phyloP scores from a whole-genome alignment of 2,888 invertebrate species.

The Cephus sareptanus region DNA sequence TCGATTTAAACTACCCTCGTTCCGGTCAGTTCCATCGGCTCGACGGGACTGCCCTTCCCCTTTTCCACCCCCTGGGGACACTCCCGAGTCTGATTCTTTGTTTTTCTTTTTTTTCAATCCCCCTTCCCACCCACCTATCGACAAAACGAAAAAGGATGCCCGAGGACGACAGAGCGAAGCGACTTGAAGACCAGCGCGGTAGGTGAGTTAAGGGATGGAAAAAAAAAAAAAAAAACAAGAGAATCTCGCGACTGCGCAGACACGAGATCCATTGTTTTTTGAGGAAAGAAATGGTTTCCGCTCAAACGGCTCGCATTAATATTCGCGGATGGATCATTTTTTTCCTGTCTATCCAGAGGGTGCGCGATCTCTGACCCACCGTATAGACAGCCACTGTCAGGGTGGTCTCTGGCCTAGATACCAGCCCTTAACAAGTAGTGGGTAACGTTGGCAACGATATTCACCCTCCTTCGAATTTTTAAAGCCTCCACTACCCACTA shows the following conservation, averaged over 20 bases:
- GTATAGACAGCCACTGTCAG: background rate
- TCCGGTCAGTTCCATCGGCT: background rate
- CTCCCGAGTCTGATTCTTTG: background rate
- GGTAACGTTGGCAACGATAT: background rate
- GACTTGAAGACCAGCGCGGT: background rate
- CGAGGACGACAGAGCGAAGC: background rate
- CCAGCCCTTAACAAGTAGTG: background rate
- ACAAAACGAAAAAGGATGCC: background rate
- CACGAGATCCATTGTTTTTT: constrained; percentile 23
- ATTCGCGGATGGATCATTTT: constrained; percentile 8
- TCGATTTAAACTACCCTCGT: constrained; percentile 48
- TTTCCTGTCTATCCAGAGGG: background rate
- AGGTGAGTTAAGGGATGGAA: background rate
- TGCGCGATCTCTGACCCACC: background rate
- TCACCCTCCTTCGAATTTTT: background rate
- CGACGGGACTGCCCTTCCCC: constrained; percentile 22
- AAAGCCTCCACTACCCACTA: background rate
- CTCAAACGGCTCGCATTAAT: constrained; percentile 30
- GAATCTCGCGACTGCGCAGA: background rate
- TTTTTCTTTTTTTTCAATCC: background rate
- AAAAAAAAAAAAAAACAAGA: too few relatives aligned
- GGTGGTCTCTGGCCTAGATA: background rate
- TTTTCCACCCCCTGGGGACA: constrained; percentile 15
- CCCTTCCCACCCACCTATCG: background rate
- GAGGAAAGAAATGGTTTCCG: constrained; percentile 29